Percentiles rank a stretch among this genome's conserved stretches.
Evolutionary conservation across 2,888 invertebrate genomes (phyloP).

Genomic region (Caenorhabditis sp.): DNA sequence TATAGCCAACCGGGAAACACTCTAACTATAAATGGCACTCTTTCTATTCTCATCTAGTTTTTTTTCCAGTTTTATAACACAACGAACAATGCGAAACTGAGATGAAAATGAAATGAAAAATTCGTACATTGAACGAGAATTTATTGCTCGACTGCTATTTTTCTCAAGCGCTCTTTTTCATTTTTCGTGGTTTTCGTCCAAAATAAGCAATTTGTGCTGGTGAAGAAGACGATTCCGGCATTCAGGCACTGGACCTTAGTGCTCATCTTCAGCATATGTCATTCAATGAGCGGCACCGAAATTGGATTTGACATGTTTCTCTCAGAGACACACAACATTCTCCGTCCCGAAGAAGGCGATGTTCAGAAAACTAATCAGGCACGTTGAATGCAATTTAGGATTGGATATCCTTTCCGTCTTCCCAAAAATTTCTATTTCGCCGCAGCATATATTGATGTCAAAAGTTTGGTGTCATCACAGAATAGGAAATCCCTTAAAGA

Average conservation of each 20-base stretch:
- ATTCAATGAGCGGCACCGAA: constrained; percentile 37
- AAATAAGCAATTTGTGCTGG: constrained; percentile 36
- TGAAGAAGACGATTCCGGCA: constrained; percentile 21
- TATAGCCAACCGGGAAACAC: constrained; percentile 26
- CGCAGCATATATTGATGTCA: too few relatives aligned
- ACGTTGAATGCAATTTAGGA: constrained; percentile 6
- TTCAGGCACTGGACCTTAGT: constrained; percentile 2
- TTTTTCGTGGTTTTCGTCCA: constrained; percentile 24
- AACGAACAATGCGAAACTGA: not conserved
- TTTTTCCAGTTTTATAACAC: not conserved
- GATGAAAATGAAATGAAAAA: constrained; percentile 1
- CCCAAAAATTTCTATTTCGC: not conserved
- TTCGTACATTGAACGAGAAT: constrained; percentile 6
- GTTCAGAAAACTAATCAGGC: constrained; percentile 41
- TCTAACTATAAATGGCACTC: constrained; percentile 6
- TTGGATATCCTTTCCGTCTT: not conserved
- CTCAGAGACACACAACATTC: not conserved
- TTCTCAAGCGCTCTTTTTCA: not conserved
- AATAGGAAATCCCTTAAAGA: too few relatives aligned
- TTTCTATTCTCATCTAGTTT: constrained; percentile 5
- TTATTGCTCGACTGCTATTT: not conserved
- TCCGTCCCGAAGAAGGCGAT: not conserved
- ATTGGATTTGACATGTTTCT: constrained; percentile 46
- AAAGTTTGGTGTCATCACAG: too few relatives aligned
- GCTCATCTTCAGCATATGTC: constrained; percentile 53